Percentiles rank a stretch among this genome's conserved stretches.
phyloP scores from a whole-genome alignment of 2,113 vertebrate genomes.

The Phycodurus eques region DNA sequence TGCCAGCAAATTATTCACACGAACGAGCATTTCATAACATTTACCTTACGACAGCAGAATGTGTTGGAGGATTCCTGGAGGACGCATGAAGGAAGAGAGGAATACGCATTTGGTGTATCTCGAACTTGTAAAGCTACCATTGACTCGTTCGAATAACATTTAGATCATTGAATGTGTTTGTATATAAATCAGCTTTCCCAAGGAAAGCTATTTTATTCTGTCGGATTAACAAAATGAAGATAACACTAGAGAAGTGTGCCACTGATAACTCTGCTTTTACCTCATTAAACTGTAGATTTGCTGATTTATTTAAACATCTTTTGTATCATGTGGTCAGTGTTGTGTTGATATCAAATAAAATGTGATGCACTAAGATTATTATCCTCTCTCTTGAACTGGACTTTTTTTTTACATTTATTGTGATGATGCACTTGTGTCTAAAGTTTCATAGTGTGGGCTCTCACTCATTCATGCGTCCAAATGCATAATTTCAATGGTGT shows the following conservation, averaged over 20 bases:
- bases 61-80: slow-evolving; percentile 48
- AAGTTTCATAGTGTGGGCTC: not conserved
- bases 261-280: slow-evolving; percentile 64
- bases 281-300: slow-evolving; percentile 64
- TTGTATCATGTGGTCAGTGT: slow-evolving; percentile 66
- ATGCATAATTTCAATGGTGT: too few relatives aligned
- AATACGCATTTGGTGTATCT: slow-evolving; percentile 34
- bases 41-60: slow-evolving; percentile 43
- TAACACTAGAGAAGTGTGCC: slow-evolving; percentile 56
- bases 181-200: slow-evolving; percentile 51
- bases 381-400: slow-evolving; percentile 20
- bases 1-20: slow-evolving; percentile 37
- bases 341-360: slow-evolving; percentile 69
- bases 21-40: slow-evolving; percentile 50
- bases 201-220: slow-evolving; percentile 46
- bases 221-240: slow-evolving; percentile 21
- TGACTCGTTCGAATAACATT: slow-evolving; percentile 62
- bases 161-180: slow-evolving; percentile 53
- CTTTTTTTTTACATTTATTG: slow-evolving; percentile 28
- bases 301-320: slow-evolving; percentile 69
- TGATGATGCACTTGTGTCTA: slow-evolving; percentile 19
- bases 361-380: slow-evolving; percentile 60
- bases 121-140: slow-evolving; percentile 49
- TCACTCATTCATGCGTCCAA: too few relatives aligned
- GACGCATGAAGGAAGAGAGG: slow-evolving; percentile 36